Conservation (phyloP, 2,113 vertebrate species). For the Holacanthus passer region DNA sequence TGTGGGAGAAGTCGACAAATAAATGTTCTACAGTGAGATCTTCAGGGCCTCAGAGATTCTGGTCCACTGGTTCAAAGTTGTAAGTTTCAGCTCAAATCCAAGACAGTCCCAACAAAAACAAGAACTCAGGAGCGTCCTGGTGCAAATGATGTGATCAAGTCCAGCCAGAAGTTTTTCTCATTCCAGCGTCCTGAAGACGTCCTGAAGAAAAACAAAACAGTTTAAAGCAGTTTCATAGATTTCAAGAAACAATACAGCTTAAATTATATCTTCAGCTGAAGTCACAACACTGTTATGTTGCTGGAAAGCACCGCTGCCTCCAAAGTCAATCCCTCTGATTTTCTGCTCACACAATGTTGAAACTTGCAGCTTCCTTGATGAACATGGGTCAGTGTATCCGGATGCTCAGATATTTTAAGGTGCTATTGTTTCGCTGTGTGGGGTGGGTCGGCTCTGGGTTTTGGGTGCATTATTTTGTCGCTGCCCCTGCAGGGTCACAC, state of each 20-base stretch:
- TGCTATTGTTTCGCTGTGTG: background rate
- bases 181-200: fast-evolving
- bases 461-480: background rate
- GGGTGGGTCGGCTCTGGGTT: background rate
- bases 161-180: background rate
- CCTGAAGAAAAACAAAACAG: background rate
- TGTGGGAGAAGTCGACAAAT: background rate
- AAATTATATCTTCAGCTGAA: background rate
- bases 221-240: background rate
- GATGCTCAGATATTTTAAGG: background rate
- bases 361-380: background rate
- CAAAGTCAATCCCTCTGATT: background rate
- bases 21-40: background rate
- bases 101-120: background rate
- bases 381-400: background rate
- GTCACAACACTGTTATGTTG: background rate
- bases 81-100: background rate
- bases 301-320: background rate
- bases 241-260: background rate
- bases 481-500: slow-evolving; percentile 15
- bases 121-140: background rate
- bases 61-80: background rate
- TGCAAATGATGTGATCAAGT: background rate
- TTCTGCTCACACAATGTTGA: background rate
- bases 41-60: background rate